phyloP scores from a whole-genome alignment of 2,113 vertebrate genomes.

The Sapajus apella region DNA sequence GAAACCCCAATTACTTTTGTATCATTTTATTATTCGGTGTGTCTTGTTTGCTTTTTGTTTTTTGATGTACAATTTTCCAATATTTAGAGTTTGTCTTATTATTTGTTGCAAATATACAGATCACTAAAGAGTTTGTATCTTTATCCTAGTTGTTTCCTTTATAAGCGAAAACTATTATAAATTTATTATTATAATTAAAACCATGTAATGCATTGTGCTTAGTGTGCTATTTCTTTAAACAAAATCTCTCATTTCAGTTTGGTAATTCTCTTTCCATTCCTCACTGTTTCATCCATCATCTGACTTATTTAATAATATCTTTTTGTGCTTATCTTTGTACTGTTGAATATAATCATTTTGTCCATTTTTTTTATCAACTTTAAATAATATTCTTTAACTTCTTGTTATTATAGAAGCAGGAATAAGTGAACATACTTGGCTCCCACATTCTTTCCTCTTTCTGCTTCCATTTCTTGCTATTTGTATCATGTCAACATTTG shows the following conservation, averaged over 20 bases:
- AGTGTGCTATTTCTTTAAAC: neutral
- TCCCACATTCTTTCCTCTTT: neutral
- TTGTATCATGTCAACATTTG: neutral
- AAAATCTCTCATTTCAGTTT: neutral
- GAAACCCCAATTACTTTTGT: too few species aligned
- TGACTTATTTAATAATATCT: neutral
- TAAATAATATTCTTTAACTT: neutral
- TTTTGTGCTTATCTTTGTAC: neutral
- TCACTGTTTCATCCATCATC: neutral
- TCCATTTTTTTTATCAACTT: neutral
- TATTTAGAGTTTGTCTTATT: neutral
- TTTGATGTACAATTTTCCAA: neutral
- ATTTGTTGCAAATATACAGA: too few species aligned
- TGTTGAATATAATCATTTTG: neutral
- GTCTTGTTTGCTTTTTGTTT: constrained; percentile 15
- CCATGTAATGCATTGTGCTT: neutral
- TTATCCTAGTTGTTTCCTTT: neutral
- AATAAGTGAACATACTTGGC: neutral
- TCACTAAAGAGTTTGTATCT: neutral
- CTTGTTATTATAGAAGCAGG: neutral
- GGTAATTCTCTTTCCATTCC: neutral
- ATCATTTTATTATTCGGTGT: neutral
- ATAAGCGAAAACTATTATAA: neutral
- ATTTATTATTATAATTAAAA: neutral
- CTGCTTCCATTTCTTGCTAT: neutral